phyloP scores from a whole-genome alignment of 92 coral and sea anemone species.

The Epizoanthus scotinus region DNA sequence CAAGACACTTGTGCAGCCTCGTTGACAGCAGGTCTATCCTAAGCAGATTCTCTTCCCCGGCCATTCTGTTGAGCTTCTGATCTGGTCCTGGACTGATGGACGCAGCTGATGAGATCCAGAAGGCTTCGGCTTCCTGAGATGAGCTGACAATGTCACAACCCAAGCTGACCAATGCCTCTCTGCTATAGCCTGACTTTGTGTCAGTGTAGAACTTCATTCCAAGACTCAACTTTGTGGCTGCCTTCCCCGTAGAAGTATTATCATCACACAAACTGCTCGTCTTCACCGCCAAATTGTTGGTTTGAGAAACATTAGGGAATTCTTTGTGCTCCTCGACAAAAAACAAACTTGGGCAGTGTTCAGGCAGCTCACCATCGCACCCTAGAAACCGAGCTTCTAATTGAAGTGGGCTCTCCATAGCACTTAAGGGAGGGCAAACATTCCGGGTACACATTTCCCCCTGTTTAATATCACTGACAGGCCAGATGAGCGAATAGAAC shows the following conservation, averaged over 20 bases:
- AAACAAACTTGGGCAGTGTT: slow-evolving; percentile 58
- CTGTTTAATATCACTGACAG: slow-evolving; percentile 52
- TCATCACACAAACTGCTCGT: slow-evolving; percentile 41
- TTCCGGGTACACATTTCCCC: slow-evolving; percentile 75
- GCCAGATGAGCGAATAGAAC: slow-evolving; percentile 77
- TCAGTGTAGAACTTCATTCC: slow-evolving; percentile 42
- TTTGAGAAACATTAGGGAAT: slow-evolving; percentile 30
- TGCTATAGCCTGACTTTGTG: neutral
- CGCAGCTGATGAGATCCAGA: slow-evolving; percentile 56
- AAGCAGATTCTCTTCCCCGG: slow-evolving; percentile 76
- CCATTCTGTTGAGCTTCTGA: slow-evolving; percentile 61
- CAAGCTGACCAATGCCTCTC: slow-evolving; percentile 53
- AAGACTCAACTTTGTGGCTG: slow-evolving; percentile 37
- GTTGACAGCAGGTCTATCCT: slow-evolving; percentile 45
- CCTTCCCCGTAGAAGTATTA: neutral
- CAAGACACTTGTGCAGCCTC: slow-evolving; percentile 42
- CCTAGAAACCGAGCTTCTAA: slow-evolving; percentile 71
- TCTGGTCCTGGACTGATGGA: slow-evolving; percentile 33
- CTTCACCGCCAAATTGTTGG: slow-evolving; percentile 25
- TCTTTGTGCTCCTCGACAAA: slow-evolving; percentile 55
- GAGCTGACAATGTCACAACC: slow-evolving; percentile 62
- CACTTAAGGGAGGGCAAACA: slow-evolving; percentile 62
- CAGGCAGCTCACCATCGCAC: slow-evolving; percentile 59
- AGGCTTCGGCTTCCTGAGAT: slow-evolving; percentile 71
- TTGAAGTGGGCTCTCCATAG: slow-evolving; percentile 59